A percentile compares a stretch with the other conserved stretches of the same genome.
Evolutionary conservation across 2,888 invertebrate genomes (phyloP).

Genomic region (Ephialtes manifestator): DNA sequence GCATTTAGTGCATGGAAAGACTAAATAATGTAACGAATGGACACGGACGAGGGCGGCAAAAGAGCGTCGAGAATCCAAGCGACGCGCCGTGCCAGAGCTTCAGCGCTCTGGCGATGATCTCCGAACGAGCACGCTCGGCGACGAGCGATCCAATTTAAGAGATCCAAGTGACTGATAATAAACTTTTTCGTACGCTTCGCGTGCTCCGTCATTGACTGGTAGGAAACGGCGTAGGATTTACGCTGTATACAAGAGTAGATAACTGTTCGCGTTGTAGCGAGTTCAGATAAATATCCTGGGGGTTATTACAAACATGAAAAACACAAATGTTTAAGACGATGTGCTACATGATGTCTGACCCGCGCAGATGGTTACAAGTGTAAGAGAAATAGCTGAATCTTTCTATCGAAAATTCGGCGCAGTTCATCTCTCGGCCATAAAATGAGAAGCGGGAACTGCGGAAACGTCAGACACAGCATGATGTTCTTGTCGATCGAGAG

Average conservation of each 20-base stretch:
- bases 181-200: constrained; percentile 33
- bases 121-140: constrained; percentile 37
- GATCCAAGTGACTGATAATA: constrained; percentile 36
- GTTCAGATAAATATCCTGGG: constrained; percentile 53
- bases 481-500: no score
- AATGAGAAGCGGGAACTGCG: no score
- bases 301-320: constrained; percentile 13
- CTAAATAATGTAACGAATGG: constrained; percentile 10
- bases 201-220: constrained; percentile 56
- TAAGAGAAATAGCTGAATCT: neutral
- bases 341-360: no score
- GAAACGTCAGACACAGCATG: no score
- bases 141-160: neutral
- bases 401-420: no score
- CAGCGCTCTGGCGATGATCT: constrained; percentile 20
- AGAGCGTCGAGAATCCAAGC: constrained; percentile 26
- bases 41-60: neutral
- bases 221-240: constrained; percentile 40
- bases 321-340: neutral
- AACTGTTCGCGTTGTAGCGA: constrained; percentile 65
- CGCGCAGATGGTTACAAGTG: neutral
- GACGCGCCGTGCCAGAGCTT: constrained; percentile 35
- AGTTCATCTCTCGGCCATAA: no score
- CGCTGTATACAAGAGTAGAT: constrained; percentile 17
- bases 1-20: constrained; percentile 38